Conservation (phyloP, 2,888 invertebrate genomes). For the Ernsta delagoae region DNA sequence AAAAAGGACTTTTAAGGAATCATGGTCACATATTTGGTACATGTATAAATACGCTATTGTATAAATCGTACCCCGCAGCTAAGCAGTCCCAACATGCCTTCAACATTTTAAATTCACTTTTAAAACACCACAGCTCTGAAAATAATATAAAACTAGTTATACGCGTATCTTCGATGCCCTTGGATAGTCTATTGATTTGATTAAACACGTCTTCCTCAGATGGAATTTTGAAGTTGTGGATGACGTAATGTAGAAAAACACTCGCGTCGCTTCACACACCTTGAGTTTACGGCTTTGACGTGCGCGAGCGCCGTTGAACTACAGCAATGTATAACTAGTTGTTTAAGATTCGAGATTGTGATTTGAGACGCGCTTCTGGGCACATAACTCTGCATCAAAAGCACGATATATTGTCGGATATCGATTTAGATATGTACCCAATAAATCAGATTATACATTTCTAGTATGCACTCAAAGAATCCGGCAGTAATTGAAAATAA, state of each 20-base stretch:
- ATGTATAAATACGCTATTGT: conserved; percentile 6
- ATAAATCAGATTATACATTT: background rate
- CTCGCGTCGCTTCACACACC: conserved; percentile 60
- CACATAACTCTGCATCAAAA: conserved; percentile 1
- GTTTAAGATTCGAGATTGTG: conserved; percentile 18
- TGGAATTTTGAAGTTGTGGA: conserved; percentile 50
- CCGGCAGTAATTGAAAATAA: no score
- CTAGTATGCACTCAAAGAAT: background rate
- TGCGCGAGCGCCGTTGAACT: conserved; percentile 30
- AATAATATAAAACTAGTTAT: background rate
- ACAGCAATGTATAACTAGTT: conserved; percentile 13
- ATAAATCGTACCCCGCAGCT: conserved; percentile 63
- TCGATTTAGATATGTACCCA: background rate
- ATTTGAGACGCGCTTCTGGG: conserved; percentile 17
- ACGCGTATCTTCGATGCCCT: conserved; percentile 44
- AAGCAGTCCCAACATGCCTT: conserved; percentile 78
- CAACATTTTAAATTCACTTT: conserved; percentile 60
- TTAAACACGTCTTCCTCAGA: conserved; percentile 37
- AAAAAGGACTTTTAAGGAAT: no score
- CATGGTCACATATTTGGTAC: background rate
- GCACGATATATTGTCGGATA: background rate
- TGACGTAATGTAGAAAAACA: conserved; percentile 78
- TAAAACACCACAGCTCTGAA: conserved; percentile 37
- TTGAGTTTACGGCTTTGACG: conserved; percentile 39
- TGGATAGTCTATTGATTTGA: conserved; percentile 4